Evolutionary conservation across 2,888 invertebrate genomes (phyloP).

Genomic region (Dryobota labecula): DNA sequence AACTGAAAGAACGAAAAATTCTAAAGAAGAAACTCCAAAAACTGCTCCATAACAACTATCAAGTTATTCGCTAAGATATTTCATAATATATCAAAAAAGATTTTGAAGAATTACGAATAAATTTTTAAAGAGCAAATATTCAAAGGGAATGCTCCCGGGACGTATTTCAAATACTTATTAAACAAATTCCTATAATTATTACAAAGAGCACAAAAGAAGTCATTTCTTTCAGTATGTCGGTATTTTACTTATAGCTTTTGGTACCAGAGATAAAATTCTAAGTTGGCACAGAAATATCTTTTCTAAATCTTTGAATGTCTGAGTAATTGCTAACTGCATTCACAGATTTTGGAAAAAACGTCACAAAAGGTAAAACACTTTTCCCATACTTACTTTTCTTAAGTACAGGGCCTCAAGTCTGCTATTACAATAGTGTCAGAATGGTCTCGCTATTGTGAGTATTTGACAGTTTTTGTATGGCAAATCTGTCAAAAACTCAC

Average conservation of each 20-base stretch:
- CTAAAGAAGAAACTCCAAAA: background rate
- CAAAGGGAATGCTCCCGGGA: conserved; percentile 9
- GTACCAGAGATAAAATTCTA: background rate
- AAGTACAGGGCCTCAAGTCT: too few relatives aligned
- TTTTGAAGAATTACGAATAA: conserved; percentile 17
- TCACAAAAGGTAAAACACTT: too few relatives aligned
- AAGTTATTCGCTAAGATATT: conserved; percentile 16
- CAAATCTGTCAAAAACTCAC: too few relatives aligned
- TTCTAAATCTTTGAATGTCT: background rate
- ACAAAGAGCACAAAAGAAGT: conserved; percentile 19
- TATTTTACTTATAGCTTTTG: background rate
- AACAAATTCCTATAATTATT: conserved; percentile 47
- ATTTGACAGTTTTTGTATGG: too few relatives aligned
- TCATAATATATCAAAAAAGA: conserved; percentile 27
- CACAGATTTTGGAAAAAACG: too few relatives aligned
- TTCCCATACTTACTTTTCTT: too few relatives aligned
- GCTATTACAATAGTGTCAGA: too few relatives aligned
- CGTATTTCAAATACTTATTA: conserved; percentile 34
- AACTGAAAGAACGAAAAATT: background rate
- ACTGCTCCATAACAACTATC: background rate
- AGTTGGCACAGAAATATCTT: background rate
- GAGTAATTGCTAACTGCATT: too few relatives aligned
- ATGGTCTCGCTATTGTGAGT: too few relatives aligned
- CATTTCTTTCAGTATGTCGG: conserved; percentile 19
- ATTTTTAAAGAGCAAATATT: conserved; percentile 26